Conservation (phyloP, 2,888 invertebrate genomes). For the Rhagonycha fulva region DNA sequence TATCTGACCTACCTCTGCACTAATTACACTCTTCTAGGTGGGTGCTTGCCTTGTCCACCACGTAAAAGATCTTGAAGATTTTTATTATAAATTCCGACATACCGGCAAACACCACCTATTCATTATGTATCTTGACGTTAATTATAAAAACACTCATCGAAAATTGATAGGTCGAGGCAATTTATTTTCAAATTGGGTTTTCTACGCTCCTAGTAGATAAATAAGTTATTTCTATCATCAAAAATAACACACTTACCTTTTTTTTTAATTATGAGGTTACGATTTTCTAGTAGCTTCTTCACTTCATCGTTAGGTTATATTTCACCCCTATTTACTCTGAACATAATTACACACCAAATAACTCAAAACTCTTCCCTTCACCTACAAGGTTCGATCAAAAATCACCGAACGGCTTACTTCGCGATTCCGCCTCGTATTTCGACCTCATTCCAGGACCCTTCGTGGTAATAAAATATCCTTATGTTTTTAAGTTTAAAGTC, state of each 20-base stretch:
- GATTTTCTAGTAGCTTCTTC: neutral
- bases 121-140: slow-evolving; percentile 21
- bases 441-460: neutral
- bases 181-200: slow-evolving; percentile 17
- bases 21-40: slow-evolving; percentile 28
- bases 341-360: neutral
- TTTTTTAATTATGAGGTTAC: slow-evolving; percentile 8
- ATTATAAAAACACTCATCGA: slow-evolving; percentile 25
- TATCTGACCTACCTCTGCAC: slow-evolving; percentile 31
- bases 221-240: slow-evolving; percentile 13
- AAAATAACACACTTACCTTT: slow-evolving; percentile 5
- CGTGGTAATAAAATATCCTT: neutral
- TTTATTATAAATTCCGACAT: slow-evolving; percentile 18
- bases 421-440: neutral
- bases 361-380: neutral
- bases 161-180: slow-evolving; percentile 10
- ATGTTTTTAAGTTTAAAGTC: neutral
- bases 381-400: neutral
- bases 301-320: slow-evolving; percentile 4
- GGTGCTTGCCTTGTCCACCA: neutral
- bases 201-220: slow-evolving; percentile 11
- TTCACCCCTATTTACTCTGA: slow-evolving; percentile 5
- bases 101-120: slow-evolving; percentile 14
- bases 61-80: slow-evolving; percentile 11
- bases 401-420: neutral